Evolutionary conservation across 2,113 vertebrate species (phyloP).

Genomic region (Dissostichus mawsoni): DNA sequence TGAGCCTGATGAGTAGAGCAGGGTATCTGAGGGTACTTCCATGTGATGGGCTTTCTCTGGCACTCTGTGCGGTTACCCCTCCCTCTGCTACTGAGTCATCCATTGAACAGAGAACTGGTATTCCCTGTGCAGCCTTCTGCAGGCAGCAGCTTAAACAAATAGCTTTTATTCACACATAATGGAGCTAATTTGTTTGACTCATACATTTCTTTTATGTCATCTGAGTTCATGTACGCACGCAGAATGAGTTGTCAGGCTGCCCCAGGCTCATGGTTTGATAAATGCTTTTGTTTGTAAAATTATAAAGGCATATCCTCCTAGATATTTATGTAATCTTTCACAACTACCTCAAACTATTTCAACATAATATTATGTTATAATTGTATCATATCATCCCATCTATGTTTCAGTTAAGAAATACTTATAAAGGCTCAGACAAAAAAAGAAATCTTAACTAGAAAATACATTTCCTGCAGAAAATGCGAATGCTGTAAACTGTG

Average conservation of each 20-base stretch:
- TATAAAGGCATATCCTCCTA: neutral
- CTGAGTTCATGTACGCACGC: conserved; percentile 5
- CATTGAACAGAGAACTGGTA: neutral
- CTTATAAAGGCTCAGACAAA: too few species aligned
- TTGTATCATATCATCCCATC: neutral
- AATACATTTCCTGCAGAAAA: too few species aligned
- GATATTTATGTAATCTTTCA: neutral
- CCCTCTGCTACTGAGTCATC: neutral
- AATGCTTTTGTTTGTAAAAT: neutral
- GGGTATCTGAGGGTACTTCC: neutral
- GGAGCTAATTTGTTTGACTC: conserved; percentile 38
- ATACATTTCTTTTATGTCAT: conserved; percentile 19
- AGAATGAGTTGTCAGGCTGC: neutral
- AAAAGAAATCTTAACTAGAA: too few species aligned
- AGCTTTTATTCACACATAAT: conserved; percentile 34
- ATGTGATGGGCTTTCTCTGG: neutral
- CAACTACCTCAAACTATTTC: neutral
- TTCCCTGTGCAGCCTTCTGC: neutral
- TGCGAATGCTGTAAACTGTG: too few species aligned
- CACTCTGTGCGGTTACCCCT: neutral
- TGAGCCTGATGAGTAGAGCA: neutral
- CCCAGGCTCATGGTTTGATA: neutral
- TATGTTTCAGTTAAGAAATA: neutral
- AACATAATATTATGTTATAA: neutral
- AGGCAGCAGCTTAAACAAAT: conserved; percentile 25